Evolutionary conservation across 2,888 invertebrate species (phyloP).

Genomic region (Sinhomidia bicolor): DNA sequence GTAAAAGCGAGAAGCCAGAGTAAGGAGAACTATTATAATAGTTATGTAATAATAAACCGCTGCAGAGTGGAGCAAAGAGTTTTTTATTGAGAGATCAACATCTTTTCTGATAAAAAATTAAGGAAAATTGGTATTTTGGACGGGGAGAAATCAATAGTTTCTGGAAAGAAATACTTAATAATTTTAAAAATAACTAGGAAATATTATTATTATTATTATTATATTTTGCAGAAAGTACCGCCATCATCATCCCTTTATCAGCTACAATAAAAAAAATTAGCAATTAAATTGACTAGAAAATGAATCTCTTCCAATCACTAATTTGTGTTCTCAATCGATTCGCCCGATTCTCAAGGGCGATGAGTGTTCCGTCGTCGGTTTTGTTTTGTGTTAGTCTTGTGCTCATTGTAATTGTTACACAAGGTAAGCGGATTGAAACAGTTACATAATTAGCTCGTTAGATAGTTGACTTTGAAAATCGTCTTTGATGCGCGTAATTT

Average conservation of each 20-base stretch:
- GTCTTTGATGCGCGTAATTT: background rate
- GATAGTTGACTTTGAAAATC: background rate
- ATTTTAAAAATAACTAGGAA: no score
- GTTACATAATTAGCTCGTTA: background rate
- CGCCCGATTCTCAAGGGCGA: slow-evolving; percentile 33
- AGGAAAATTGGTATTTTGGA: background rate
- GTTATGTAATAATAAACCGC: slow-evolving; percentile 41
- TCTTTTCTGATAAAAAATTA: slow-evolving; percentile 38
- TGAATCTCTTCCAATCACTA: slow-evolving; percentile 65
- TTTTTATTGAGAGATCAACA: slow-evolving; percentile 31
- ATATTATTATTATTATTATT: no score
- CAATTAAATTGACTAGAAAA: slow-evolving; percentile 31
- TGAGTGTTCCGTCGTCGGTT: slow-evolving; percentile 54
- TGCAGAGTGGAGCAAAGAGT: background rate
- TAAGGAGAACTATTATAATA: slow-evolving; percentile 26
- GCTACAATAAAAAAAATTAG: slow-evolving; percentile 37
- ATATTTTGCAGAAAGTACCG: no score
- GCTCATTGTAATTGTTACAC: slow-evolving; percentile 35
- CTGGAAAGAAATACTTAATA: background rate
- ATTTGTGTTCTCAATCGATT: slow-evolving; percentile 60
- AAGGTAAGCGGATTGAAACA: slow-evolving; percentile 56
- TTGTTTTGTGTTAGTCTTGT: slow-evolving; percentile 53
- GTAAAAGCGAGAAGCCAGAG: slow-evolving; percentile 38
- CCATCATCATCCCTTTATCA: background rate
- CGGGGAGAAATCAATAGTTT: background rate